Percentiles rank a stretch among this genome's conserved stretches.
phyloP scores from a whole-genome alignment of 2,113 vertebrate genomes.

The Shinisaurus crocodilurus region DNA sequence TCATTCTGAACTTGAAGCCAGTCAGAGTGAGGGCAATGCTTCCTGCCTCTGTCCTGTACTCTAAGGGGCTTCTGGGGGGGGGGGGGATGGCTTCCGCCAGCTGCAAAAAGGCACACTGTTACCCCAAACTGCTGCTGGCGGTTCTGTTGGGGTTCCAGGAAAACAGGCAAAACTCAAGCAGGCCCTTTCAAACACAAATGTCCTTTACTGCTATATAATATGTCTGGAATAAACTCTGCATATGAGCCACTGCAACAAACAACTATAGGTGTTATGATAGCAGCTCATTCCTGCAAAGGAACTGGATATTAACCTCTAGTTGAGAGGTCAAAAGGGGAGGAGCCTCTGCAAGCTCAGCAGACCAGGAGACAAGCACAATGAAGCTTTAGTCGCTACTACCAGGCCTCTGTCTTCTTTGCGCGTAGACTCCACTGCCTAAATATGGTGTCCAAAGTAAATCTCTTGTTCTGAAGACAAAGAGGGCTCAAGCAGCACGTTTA shows the following conservation, averaged over 20 bases:
- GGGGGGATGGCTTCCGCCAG: neutral
- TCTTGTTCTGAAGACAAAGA: no score
- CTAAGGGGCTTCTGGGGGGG: neutral
- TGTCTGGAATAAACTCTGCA: neutral
- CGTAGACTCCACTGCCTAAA: no score
- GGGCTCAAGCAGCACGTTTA: no score
- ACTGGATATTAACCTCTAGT: no score
- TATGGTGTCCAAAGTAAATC: no score
- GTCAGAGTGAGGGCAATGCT: neutral
- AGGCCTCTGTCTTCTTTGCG: no score
- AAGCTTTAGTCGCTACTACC: no score
- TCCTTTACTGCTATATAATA: neutral
- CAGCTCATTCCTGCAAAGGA: no score
- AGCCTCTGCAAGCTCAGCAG: no score
- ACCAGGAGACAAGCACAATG: no score
- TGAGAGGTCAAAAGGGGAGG: no score
- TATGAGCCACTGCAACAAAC: neutral
- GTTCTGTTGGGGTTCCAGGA: neutral
- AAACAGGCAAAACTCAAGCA: neutral
- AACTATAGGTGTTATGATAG: no score
- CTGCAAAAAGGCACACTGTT: neutral
- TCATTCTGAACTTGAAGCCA: neutral
- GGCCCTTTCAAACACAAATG: neutral
- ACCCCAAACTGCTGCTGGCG: neutral
- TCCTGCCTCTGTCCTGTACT: neutral